These are phyloP conservation scores for Amphipyra berbera DNA, from an alignment of 2,888 invertebrate species.

Conservation along the genomic window DNA sequence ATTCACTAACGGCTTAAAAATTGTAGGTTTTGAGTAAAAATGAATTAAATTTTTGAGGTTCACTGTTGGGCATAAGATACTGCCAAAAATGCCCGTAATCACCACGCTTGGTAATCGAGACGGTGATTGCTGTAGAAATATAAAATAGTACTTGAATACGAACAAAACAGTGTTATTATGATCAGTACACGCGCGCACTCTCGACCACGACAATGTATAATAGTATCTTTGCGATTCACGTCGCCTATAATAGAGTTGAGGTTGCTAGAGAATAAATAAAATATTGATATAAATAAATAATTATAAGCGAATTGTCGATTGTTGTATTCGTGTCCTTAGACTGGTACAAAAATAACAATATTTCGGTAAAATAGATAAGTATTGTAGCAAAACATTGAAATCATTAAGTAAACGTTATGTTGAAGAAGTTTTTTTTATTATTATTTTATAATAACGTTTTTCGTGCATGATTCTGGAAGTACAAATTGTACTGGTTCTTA, in stretches of 20 bases:
- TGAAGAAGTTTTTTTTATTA: conserved; percentile 67
- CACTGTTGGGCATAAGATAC: background rate
- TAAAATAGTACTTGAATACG: conserved; percentile 27
- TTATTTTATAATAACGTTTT: conserved; percentile 77
- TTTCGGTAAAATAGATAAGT: conserved; percentile 63
- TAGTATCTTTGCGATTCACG: conserved; percentile 55
- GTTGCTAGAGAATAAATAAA: conserved; percentile 64
- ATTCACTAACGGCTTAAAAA: conserved; percentile 7
- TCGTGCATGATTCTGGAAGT: conserved; percentile 80
- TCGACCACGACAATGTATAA: conserved; percentile 55
- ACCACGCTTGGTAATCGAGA: no score
- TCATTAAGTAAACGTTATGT: conserved; percentile 70
- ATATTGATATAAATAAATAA: conserved; percentile 63
- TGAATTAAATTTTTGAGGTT: background rate
- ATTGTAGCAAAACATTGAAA: conserved; percentile 58
- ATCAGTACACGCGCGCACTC: conserved; percentile 31
- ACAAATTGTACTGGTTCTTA: conserved; percentile 80
- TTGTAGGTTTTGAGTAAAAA: background rate
- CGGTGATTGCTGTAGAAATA: no score
- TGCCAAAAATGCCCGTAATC: conserved; percentile 11
- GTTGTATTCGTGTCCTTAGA: conserved; percentile 66
- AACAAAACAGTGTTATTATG: conserved; percentile 40
- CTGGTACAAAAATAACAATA: conserved; percentile 68
- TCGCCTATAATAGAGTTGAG: conserved; percentile 52
- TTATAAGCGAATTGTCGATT: conserved; percentile 61